Percentiles rank a stretch among this genome's conserved stretches.
phyloP scores from a whole-genome alignment of 2,113 vertebrate genomes.

The Tyrannus savana region DNA sequence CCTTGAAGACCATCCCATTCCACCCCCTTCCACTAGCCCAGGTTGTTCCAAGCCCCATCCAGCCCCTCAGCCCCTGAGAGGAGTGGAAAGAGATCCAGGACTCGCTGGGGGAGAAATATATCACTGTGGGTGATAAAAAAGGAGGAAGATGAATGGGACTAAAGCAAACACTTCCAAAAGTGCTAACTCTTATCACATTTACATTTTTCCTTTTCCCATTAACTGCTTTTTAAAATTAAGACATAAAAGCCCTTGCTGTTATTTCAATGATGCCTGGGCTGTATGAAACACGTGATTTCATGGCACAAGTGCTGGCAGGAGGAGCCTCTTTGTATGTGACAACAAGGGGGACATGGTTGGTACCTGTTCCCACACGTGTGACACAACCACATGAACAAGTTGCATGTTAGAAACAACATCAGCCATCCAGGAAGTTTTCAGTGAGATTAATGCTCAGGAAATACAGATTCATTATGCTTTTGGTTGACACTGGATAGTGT shows the following conservation, averaged over 20 bases:
- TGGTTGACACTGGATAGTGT: neutral
- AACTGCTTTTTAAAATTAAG: neutral
- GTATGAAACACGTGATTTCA: neutral
- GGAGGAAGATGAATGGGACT: neutral
- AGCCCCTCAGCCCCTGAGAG: neutral
- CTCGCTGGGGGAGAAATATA: neutral
- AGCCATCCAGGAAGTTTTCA: neutral
- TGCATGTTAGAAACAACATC: neutral
- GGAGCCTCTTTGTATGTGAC: neutral
- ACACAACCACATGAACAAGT: neutral
- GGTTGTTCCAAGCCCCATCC: neutral
- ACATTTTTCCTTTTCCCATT: neutral
- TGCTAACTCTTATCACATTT: neutral
- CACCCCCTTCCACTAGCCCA: neutral
- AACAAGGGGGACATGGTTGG: fast-evolving
- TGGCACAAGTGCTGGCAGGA: neutral
- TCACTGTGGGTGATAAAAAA: neutral
- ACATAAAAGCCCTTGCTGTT: neutral
- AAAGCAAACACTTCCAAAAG: neutral
- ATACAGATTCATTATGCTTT: neutral
- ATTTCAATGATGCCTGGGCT: neutral
- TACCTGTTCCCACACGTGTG: neutral
- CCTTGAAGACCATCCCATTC: neutral
- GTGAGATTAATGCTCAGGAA: neutral
- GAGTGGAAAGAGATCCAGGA: neutral